Evolutionary conservation across 53 echinoderm and acorn worm species (phyloP).

Genomic region (Patiria pectinifera): DNA sequence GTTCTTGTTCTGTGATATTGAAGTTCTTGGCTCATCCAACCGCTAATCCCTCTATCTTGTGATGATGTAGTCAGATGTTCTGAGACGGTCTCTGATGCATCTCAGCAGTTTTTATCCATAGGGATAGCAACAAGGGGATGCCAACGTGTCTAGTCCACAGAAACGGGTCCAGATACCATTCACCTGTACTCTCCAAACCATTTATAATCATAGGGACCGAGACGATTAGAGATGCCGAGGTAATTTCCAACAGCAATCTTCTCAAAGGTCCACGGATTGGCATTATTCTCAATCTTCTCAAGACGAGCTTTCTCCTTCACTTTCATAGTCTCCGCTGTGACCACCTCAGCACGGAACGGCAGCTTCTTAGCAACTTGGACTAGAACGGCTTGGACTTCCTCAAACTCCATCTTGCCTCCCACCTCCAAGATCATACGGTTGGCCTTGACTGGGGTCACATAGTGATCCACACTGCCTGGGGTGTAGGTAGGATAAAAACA

Average conservation of each 20-base stretch:
- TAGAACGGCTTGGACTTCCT: slow-evolving; percentile 74
- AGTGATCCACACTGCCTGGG: slow-evolving; percentile 87
- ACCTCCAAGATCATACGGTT: slow-evolving; percentile 84
- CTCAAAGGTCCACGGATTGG: slow-evolving; percentile 95
- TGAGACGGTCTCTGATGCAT: no score
- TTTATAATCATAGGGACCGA: slow-evolving; percentile 90
- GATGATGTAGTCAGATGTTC: no score
- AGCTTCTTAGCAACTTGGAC: slow-evolving; percentile 83
- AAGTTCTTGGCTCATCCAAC: no score
- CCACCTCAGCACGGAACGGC: slow-evolving; percentile 83
- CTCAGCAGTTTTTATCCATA: no score
- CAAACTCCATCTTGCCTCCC: slow-evolving; percentile 78
- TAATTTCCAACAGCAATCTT: slow-evolving; percentile 83
- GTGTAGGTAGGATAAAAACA: not conserved
- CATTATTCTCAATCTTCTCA: slow-evolving; percentile 61
- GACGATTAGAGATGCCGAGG: slow-evolving; percentile 78
- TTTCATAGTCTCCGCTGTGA: slow-evolving; percentile 72
- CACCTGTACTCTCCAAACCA: slow-evolving; percentile 93
- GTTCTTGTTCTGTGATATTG: no score
- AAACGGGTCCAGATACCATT: not conserved
- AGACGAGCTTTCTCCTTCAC: slow-evolving; percentile 20
- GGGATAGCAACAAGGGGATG: not conserved
- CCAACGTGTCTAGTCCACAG: not conserved
- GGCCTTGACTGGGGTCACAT: slow-evolving; percentile 88
- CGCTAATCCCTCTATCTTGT: no score